Percentiles rank a stretch among this genome's conserved stretches.
Evolutionary conservation across 1,140 invertebrate species (phyloP).

Genomic region (Adelges cooleyi): DNA sequence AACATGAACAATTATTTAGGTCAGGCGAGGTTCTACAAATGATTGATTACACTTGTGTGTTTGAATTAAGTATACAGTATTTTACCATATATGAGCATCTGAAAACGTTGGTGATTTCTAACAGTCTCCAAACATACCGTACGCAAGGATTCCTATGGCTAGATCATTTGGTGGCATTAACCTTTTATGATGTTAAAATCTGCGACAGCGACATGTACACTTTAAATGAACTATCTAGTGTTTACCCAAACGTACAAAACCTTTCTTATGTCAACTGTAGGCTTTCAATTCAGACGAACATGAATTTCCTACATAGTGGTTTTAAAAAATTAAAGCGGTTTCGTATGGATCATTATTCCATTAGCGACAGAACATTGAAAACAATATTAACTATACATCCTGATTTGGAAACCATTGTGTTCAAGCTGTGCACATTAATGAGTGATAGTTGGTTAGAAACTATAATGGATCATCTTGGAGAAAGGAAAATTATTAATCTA

Average conservation of each 20-base stretch:
- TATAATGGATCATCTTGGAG: not conserved
- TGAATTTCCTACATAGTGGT: not conserved
- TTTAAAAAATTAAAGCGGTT: not conserved
- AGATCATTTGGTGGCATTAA: not conserved
- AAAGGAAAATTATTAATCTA: not conserved
- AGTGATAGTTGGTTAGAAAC: not conserved
- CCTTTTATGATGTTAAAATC: not conserved
- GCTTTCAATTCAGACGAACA: not conserved
- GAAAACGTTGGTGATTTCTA: not conserved
- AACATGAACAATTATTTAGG: not conserved
- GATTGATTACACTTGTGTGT: not conserved
- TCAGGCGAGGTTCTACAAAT: not conserved
- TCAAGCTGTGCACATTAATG: not conserved
- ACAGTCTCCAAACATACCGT: not conserved
- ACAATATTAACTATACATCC: not conserved
- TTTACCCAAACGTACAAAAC: not conserved
- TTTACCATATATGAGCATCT: not conserved
- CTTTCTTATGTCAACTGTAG: not conserved
- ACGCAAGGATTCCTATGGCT: not conserved
- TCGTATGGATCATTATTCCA: not conserved
- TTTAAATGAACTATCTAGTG: not conserved
- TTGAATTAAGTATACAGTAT: not conserved
- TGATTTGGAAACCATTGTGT: not conserved
- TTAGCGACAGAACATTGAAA: not conserved
- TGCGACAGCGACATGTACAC: not conserved